A percentile compares a stretch with the other conserved stretches of the same genome.
These are phyloP conservation scores for Lepus townsendii DNA, from an alignment of 2,797 vertebrate genomes.

Conservation along the genomic window DNA sequence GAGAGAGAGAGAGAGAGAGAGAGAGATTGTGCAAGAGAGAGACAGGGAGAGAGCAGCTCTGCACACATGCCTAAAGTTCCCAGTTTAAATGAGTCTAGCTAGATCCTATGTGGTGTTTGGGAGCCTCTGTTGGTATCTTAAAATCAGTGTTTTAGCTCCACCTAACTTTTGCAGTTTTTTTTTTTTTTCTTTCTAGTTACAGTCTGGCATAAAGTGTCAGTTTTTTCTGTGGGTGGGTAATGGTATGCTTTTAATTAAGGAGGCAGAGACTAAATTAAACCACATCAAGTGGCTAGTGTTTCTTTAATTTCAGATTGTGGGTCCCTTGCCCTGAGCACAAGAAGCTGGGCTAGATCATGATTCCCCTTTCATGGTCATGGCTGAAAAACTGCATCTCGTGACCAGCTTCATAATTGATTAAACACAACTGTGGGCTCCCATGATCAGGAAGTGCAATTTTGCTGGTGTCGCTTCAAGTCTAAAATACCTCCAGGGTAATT, in stretches of 20 bases:
- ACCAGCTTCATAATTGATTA: slow-evolving; percentile 91
- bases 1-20: background rate
- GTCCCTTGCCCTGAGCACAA: slow-evolving; percentile 80
- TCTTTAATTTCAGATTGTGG: slow-evolving; percentile 83
- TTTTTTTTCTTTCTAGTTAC: slow-evolving; percentile 80
- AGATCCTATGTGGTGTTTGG: slow-evolving; percentile 54
- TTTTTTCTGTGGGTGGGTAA: slow-evolving; percentile 82
- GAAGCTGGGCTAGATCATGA: slow-evolving; percentile 83
- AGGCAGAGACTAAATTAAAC: slow-evolving; percentile 87
- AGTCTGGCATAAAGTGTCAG: slow-evolving; percentile 81
- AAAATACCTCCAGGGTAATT: slow-evolving; percentile 92
- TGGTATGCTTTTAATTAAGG: slow-evolving; percentile 86
- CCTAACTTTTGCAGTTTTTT: slow-evolving; percentile 84
- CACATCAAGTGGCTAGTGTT: slow-evolving; percentile 85
- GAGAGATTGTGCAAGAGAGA: background rate
- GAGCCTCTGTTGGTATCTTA: slow-evolving; percentile 78
- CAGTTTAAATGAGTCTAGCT: slow-evolving; percentile 63
- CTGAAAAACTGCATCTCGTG: slow-evolving; percentile 88
- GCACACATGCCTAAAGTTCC: slow-evolving; percentile 41
- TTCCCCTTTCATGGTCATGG: slow-evolving; percentile 83
- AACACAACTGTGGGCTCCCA: slow-evolving; percentile 89
- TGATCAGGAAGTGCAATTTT: slow-evolving; percentile 89
- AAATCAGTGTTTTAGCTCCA: slow-evolving; percentile 87
- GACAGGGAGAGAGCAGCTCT: background rate
- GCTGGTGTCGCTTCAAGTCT: slow-evolving; percentile 87